These are phyloP conservation scores for Montipora cactus DNA, from an alignment of 64 coral and sea anemone genomes.

Conservation along the genomic window DNA sequence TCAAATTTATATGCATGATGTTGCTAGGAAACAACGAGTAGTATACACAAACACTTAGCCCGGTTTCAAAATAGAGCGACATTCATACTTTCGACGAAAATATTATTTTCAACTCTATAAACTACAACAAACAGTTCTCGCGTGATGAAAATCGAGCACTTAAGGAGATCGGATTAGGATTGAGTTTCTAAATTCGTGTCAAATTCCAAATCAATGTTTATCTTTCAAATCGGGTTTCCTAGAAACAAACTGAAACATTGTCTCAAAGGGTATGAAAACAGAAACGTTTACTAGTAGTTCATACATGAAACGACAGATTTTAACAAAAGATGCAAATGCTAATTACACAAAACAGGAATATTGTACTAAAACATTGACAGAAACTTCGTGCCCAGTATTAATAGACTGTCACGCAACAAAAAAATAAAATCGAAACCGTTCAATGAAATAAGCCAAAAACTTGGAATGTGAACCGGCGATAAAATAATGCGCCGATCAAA, in stretches of 20 bases:
- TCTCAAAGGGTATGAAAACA: neutral
- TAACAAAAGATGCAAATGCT: no score
- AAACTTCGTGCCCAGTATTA: no score
- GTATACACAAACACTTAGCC: neutral
- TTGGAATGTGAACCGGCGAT: no score
- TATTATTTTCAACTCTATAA: neutral
- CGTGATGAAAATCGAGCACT: neutral
- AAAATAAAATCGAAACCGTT: no score
- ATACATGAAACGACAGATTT: no score
- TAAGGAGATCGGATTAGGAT: neutral
- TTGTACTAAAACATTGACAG: no score
- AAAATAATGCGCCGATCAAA: neutral
- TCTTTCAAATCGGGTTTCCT: neutral
- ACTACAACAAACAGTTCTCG: neutral
- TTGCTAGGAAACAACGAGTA: constrained; percentile 22
- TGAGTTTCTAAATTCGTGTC: no score
- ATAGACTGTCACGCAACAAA: no score
- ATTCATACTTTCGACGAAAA: neutral
- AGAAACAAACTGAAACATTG: neutral
- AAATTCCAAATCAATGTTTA: neutral
- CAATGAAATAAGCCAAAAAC: no score
- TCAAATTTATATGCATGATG: neutral
- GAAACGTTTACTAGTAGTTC: no score
- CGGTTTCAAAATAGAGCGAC: neutral
- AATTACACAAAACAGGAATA: no score